These are phyloP conservation scores for Dendronephthya gigantea DNA, from an alignment of 64 coral and sea anemone genomes.

Conservation along the genomic window DNA sequence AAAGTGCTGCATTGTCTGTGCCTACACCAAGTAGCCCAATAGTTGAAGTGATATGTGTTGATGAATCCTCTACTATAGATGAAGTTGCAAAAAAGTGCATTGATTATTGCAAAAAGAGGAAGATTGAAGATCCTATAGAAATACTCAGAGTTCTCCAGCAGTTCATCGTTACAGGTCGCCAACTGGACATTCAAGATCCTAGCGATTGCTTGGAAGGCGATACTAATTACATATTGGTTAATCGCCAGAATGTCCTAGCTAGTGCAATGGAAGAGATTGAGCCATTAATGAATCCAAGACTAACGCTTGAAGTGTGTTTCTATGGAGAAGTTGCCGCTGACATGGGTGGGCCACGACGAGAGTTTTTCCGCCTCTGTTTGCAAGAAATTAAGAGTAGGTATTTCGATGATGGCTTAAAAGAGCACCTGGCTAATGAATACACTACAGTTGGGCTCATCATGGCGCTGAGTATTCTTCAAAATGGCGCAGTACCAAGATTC, in stretches of 20 bases:
- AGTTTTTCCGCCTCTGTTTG: slow-evolving; percentile 26
- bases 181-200: slow-evolving; percentile 18
- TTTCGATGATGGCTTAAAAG: slow-evolving; percentile 24
- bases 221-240: slow-evolving; percentile 22
- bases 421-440: slow-evolving; percentile 20
- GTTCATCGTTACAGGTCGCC: slow-evolving; percentile 13
- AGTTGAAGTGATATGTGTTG: neutral
- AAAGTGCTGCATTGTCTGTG: neutral
- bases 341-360: slow-evolving; percentile 26
- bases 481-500: slow-evolving; percentile 29
- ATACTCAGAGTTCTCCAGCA: slow-evolving; percentile 21
- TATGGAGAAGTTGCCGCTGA: slow-evolving; percentile 41
- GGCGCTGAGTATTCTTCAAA: slow-evolving; percentile 23
- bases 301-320: slow-evolving; percentile 31
- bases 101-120: slow-evolving; percentile 21
- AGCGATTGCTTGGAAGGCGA: slow-evolving; percentile 26
- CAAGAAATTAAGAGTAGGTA: slow-evolving; percentile 35
- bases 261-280: slow-evolving; percentile 36
- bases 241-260: slow-evolving; percentile 6
- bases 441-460: slow-evolving; percentile 13
- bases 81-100: neutral
- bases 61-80: neutral
- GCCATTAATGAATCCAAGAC: slow-evolving; percentile 19
- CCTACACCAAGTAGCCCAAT: neutral
- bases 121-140: slow-evolving; percentile 36